phyloP scores from a whole-genome alignment of 2,888 invertebrate species.

The Hypomecis atomaria region DNA sequence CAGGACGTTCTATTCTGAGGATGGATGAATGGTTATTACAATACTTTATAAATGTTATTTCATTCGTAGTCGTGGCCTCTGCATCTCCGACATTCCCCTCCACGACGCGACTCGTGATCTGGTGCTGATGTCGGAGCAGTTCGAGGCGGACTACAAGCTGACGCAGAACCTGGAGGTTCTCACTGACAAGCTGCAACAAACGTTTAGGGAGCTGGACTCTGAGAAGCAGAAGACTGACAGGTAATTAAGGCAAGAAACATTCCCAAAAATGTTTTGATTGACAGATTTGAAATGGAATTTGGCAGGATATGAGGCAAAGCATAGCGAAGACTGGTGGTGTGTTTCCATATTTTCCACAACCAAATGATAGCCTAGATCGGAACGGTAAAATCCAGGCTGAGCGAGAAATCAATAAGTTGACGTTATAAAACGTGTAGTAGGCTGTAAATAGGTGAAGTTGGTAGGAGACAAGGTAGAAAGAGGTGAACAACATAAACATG shows the following conservation, averaged over 20 bases:
- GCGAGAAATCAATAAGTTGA: no score
- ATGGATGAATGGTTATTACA: no score
- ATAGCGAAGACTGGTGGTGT: no score
- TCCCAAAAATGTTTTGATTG: background rate
- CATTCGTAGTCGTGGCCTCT: conserved; percentile 90
- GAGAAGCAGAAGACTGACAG: conserved; percentile 98
- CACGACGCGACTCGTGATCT: conserved; percentile 98
- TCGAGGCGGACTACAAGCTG: conserved; percentile 98
- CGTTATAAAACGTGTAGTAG: no score
- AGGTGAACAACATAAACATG: no score
- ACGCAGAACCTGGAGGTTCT: conserved; percentile 96
- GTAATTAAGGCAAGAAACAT: conserved; percentile 72
- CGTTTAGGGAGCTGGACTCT: conserved; percentile 95
- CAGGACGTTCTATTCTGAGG: no score
- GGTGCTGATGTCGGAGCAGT: conserved; percentile 97
- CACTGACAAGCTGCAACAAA: conserved; percentile 97
- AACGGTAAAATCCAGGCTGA: no score
- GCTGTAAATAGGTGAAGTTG: no score
- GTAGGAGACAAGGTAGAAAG: no score
- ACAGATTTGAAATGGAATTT: background rate
- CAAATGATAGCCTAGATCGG: no score
- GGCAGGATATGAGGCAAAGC: no score
- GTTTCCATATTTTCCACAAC: no score
- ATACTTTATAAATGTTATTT: background rate
- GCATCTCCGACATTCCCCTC: conserved; percentile 96